These are phyloP conservation scores for Progne subis DNA, from an alignment of 2,113 vertebrate species.

Conservation along the genomic window DNA sequence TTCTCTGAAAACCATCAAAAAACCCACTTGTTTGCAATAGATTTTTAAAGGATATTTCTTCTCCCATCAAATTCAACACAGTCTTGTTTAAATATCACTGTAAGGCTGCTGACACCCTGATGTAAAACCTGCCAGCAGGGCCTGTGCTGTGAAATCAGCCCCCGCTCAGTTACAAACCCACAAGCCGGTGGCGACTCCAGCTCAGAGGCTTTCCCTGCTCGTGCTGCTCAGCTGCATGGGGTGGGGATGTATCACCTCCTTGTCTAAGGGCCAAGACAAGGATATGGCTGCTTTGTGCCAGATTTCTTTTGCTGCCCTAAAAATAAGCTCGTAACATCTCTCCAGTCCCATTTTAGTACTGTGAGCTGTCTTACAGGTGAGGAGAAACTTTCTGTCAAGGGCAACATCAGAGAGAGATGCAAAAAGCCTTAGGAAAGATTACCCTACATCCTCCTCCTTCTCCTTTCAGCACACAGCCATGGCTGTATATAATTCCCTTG, in stretches of 20 bases:
- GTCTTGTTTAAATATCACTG: neutral
- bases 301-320: neutral
- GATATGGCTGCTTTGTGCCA: neutral
- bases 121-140: neutral
- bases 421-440: slow-evolving; percentile 15
- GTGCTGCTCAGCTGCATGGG: neutral
- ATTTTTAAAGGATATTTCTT: neutral
- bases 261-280: neutral
- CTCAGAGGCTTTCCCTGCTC: neutral
- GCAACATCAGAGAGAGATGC: neutral
- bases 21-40: neutral
- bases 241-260: neutral
- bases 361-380: neutral
- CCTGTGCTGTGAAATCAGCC: neutral
- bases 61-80: neutral
- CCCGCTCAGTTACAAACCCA: neutral
- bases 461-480: neutral
- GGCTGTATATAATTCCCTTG: slow-evolving; percentile 54
- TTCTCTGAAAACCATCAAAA: neutral
- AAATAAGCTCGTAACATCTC: neutral
- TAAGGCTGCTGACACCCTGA: fast-evolving
- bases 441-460: slow-evolving; percentile 1
- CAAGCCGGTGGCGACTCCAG: fast-evolving
- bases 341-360: fast-evolving
- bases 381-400: neutral